Percentiles rank a stretch among this genome's conserved stretches.
These are phyloP conservation scores for Drosophila orena DNA, from an alignment of 1,140 invertebrate species.

Conservation along the genomic window DNA sequence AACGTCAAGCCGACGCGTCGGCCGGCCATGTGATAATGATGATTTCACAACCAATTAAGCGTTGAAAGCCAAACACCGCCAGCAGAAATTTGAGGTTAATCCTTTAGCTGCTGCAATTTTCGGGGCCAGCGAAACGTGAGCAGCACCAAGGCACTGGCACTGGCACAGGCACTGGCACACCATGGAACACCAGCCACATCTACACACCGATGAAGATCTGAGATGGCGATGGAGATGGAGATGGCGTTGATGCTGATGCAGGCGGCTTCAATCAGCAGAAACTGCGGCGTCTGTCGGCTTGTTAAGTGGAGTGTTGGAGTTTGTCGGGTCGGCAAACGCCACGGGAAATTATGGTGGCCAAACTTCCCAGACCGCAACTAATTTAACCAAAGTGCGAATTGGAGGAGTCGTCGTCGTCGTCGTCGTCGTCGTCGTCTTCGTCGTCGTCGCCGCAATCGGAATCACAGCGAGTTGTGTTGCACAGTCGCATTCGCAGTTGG, in stretches of 20 bases:
- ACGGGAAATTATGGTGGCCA: constrained; percentile 83
- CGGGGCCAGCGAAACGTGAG: constrained; percentile 69
- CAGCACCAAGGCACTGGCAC: constrained; percentile 41
- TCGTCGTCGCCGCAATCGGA: constrained; percentile 46
- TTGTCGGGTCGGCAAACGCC: constrained; percentile 80
- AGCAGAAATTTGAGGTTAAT: constrained; percentile 82
- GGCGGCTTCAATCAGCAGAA: constrained; percentile 73
- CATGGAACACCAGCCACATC: constrained; percentile 21
- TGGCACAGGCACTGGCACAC: constrained; percentile 3
- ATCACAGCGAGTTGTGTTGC: constrained; percentile 38
- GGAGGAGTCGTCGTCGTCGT: constrained; percentile 58
- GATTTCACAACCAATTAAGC: constrained; percentile 84
- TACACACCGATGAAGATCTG: constrained; percentile 62
- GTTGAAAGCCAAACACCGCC: constrained; percentile 83
- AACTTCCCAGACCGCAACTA: constrained; percentile 83
- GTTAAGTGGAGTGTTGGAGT: constrained; percentile 62
- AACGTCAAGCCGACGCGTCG: constrained; percentile 45
- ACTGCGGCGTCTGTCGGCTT: constrained; percentile 55
- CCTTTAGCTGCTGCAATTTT: constrained; percentile 80
- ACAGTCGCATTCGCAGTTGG: constrained; percentile 28
- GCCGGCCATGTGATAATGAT: constrained; percentile 79
- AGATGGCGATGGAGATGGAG: constrained; percentile 57
- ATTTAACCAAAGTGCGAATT: constrained; percentile 84
- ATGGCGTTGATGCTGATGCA: constrained; percentile 67
- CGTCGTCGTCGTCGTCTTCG: background rate